Evolutionary conservation across 1,140 invertebrate genomes (phyloP).

Genomic region (Bombus difficillimus): DNA sequence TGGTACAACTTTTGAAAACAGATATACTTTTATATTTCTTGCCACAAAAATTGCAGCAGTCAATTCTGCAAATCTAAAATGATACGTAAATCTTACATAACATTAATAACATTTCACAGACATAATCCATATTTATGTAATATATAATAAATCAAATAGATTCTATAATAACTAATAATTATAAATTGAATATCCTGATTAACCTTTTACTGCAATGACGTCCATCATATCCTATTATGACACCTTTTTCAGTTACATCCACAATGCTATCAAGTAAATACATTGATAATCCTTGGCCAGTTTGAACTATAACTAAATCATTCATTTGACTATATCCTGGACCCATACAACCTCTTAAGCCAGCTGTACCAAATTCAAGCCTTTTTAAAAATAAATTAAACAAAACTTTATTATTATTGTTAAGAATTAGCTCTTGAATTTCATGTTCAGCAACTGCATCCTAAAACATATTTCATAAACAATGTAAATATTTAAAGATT

Average conservation of each 20-base stretch:
- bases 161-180: not conserved
- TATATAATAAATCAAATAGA: not conserved
- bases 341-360: slow-evolving; percentile 95
- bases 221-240: slow-evolving; percentile 98
- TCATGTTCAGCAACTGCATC: slow-evolving; percentile 82
- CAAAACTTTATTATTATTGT: slow-evolving; percentile 82
- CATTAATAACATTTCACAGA: not conserved
- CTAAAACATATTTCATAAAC: slow-evolving; percentile 70
- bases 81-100: not conserved
- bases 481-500: slow-evolving; percentile 35
- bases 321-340: slow-evolving; percentile 97
- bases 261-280: slow-evolving; percentile 87
- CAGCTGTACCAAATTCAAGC: slow-evolving; percentile 95
- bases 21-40: slow-evolving; percentile 90
- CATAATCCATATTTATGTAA: not conserved
- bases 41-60: slow-evolving; percentile 93
- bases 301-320: slow-evolving; percentile 98
- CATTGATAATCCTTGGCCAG: slow-evolving; percentile 94
- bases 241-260: slow-evolving; percentile 85
- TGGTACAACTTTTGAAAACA: slow-evolving; percentile 92
- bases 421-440: slow-evolving; percentile 82
- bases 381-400: slow-evolving; percentile 85
- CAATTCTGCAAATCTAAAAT: slow-evolving; percentile 93
- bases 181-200: slow-evolving; percentile 28
- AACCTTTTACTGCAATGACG: slow-evolving; percentile 95